These are phyloP conservation scores for Drosophila lacicola DNA, from an alignment of 2,888 invertebrate genomes.

Conservation along the genomic window DNA sequence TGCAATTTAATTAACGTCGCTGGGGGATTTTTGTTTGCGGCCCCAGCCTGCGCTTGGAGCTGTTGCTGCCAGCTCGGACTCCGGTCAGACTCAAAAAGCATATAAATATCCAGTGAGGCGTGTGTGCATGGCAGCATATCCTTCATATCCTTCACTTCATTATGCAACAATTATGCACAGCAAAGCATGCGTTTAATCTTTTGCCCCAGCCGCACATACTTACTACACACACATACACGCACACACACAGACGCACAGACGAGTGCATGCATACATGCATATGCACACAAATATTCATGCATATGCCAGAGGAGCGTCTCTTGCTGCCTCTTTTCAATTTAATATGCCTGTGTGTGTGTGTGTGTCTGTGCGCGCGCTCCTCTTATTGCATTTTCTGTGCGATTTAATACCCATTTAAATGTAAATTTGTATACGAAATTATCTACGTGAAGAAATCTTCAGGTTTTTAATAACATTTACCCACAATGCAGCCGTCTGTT, in stretches of 20 bases:
- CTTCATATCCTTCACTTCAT: slow-evolving; percentile 80
- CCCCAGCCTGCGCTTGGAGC: neutral
- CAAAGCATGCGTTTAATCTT: slow-evolving; percentile 81
- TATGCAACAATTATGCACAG: slow-evolving; percentile 79
- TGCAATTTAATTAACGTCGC: slow-evolving; percentile 79
- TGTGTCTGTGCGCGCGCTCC: slow-evolving; percentile 1
- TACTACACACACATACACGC: slow-evolving; percentile 5
- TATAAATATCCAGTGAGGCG: slow-evolving; percentile 75
- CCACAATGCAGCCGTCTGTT: slow-evolving; percentile 17
- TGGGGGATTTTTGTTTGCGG: slow-evolving; percentile 63
- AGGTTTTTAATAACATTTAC: slow-evolving; percentile 68
- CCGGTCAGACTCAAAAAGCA: slow-evolving; percentile 62
- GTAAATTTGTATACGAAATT: slow-evolving; percentile 72
- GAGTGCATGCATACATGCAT: neutral
- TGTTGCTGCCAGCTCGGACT: slow-evolving; percentile 6
- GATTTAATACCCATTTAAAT: slow-evolving; percentile 77
- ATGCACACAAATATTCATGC: slow-evolving; percentile 17
- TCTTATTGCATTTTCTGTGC: slow-evolving; percentile 69
- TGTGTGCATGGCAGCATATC: slow-evolving; percentile 62
- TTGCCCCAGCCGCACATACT: slow-evolving; percentile 60
- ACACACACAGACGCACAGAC: neutral
- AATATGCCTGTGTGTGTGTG: neutral
- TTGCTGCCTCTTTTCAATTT: neutral
- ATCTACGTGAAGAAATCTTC: slow-evolving; percentile 76
- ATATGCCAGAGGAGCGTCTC: slow-evolving; percentile 28